These are phyloP conservation scores for Megathymus violae DNA, from an alignment of 1,140 invertebrate genomes.

Conservation along the genomic window DNA sequence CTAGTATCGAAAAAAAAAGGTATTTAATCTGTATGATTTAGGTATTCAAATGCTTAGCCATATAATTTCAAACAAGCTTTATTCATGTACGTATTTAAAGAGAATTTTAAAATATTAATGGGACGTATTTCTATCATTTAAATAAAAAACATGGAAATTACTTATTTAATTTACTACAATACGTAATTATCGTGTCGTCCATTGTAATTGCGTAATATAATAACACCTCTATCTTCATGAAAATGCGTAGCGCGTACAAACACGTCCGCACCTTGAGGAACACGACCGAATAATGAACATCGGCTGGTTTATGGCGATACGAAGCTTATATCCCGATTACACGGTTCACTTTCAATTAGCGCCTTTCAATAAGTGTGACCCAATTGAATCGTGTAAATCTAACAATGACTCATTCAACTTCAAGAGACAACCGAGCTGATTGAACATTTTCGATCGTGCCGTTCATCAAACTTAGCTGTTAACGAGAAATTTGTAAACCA, in stretches of 20 bases:
- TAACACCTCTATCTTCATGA: slow-evolving; percentile 15
- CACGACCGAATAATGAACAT: slow-evolving; percentile 37
- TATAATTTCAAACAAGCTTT: no score
- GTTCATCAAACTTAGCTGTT: not conserved
- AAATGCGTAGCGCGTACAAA: slow-evolving; percentile 24
- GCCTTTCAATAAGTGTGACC: not conserved
- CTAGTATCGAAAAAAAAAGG: no score
- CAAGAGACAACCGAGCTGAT: not conserved
- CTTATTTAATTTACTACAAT: not conserved
- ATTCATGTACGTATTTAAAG: no score
- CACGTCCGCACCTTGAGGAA: slow-evolving; percentile 38
- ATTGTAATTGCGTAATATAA: no score
- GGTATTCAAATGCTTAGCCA: no score
- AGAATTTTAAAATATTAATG: no score
- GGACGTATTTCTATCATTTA: no score
- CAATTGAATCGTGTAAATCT: not conserved
- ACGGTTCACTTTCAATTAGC: not conserved
- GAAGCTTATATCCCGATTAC: not conserved
- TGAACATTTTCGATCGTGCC: not conserved
- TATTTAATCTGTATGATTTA: no score
- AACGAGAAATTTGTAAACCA: not conserved
- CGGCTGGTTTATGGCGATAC: not conserved
- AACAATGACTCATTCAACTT: not conserved
- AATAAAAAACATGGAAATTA: no score
- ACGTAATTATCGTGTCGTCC: not conserved